Conservation (phyloP, 2,113 vertebrate species). For the Neotragus pygmaeus region DNA sequence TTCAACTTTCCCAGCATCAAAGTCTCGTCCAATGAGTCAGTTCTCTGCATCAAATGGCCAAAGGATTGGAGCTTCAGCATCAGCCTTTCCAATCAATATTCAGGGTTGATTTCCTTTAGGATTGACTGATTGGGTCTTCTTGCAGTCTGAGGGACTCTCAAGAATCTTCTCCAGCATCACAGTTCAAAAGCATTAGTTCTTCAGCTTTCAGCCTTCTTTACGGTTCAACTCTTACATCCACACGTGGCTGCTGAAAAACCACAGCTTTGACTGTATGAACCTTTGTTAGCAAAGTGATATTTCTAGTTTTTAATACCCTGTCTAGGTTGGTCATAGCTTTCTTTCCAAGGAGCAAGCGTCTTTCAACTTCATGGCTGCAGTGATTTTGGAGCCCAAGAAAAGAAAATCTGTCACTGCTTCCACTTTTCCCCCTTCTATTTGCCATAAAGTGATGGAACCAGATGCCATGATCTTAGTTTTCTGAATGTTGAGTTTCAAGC, state of each 20-base stretch:
- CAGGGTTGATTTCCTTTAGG: background rate
- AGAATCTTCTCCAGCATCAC: background rate
- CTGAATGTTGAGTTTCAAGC: background rate
- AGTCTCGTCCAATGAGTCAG: background rate
- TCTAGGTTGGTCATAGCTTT: background rate
- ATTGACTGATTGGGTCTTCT: background rate
- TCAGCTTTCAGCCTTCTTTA: background rate
- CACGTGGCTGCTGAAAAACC: background rate
- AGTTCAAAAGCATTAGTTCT: background rate
- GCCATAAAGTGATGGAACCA: background rate
- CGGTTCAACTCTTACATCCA: background rate
- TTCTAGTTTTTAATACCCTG: background rate
- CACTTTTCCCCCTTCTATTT: background rate
- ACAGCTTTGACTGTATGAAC: background rate
- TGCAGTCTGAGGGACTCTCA: background rate
- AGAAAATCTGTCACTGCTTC: background rate
- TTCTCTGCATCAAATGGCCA: background rate
- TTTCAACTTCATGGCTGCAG: background rate
- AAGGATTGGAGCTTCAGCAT: background rate
- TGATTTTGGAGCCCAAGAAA: background rate
- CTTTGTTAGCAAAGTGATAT: background rate
- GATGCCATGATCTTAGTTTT: background rate
- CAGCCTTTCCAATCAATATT: background rate
- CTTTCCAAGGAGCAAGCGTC: background rate
- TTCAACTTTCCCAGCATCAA: background rate